Evolutionary conservation across 2,113 vertebrate species (phyloP).

Genomic region (Rynchops niger): DNA sequence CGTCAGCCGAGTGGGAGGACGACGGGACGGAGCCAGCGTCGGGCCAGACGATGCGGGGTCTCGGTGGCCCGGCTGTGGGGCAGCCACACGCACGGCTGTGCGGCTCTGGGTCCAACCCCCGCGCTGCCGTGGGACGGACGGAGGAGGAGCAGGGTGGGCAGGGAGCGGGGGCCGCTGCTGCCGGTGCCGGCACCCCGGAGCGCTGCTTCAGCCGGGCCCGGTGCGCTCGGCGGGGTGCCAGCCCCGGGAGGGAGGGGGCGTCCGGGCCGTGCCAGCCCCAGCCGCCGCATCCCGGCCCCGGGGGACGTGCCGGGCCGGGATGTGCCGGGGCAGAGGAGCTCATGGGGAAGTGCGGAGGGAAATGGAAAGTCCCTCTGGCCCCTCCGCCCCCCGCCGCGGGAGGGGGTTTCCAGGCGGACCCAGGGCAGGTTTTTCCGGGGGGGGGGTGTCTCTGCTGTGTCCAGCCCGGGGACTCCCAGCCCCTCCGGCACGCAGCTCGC

Average conservation of each 20-base stretch:
- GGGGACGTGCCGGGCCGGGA: neutral
- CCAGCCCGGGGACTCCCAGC: neutral
- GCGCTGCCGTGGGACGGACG: neutral
- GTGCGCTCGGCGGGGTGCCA: neutral
- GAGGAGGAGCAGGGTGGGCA: neutral
- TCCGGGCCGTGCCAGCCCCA: neutral
- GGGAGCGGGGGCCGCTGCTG: neutral
- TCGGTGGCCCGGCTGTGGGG: neutral
- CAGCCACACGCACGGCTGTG: neutral
- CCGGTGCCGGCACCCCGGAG: neutral
- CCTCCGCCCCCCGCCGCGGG: too few species aligned
- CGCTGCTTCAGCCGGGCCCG: neutral
- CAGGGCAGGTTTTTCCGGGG: neutral
- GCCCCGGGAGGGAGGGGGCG: too few species aligned
- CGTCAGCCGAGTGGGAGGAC: accelerated
- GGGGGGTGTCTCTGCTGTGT: neutral
- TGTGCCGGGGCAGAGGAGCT: neutral
- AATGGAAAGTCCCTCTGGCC: neutral
- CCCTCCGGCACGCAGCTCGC: neutral
- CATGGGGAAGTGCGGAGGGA: neutral
- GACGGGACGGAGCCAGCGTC: neutral
- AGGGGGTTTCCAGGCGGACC: neutral
- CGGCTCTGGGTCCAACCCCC: neutral
- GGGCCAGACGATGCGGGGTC: accelerated
- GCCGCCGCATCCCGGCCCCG: accelerated